Conservation (phyloP, 2,888 invertebrate species). For the Nudaria mundana region DNA sequence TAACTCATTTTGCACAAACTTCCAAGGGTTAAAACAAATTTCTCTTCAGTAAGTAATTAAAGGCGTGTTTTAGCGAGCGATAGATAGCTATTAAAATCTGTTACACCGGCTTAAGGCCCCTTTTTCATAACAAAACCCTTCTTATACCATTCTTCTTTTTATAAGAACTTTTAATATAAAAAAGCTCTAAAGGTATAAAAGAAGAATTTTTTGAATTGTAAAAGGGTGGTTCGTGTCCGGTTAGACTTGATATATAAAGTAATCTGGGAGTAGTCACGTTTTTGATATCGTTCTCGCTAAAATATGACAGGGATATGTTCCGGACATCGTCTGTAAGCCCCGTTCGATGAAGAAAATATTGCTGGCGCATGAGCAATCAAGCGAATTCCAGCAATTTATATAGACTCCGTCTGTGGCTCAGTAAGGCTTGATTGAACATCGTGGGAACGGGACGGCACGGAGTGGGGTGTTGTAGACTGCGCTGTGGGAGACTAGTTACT, state of each 20-base stretch:
- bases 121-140: slow-evolving; percentile 51
- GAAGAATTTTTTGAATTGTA: slow-evolving; percentile 49
- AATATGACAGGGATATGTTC: slow-evolving; percentile 69
- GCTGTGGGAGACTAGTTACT: slow-evolving; percentile 3
- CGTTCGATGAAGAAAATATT: slow-evolving; percentile 69
- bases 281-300: slow-evolving; percentile 61
- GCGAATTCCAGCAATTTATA: slow-evolving; percentile 31
- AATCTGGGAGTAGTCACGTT: slow-evolving; percentile 56
- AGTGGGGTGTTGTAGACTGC: slow-evolving; percentile 7
- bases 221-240: slow-evolving; percentile 27
- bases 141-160: slow-evolving; percentile 57
- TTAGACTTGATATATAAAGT: slow-evolving; percentile 41
- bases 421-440: slow-evolving; percentile 34
- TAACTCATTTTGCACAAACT: slow-evolving; percentile 33
- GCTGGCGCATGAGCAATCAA: slow-evolving; percentile 57
- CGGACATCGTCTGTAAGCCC: slow-evolving; percentile 66
- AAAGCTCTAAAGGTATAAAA: slow-evolving; percentile 56
- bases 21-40: slow-evolving; percentile 28
- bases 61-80: slow-evolving; percentile 31
- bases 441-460: slow-evolving; percentile 16
- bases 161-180: slow-evolving; percentile 64
- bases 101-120: slow-evolving; percentile 28
- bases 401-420: slow-evolving; percentile 8
- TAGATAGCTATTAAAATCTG: slow-evolving; percentile 26
- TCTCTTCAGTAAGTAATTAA: slow-evolving; percentile 31